These are phyloP conservation scores for Eumeta japonica DNA, from an alignment of 1,140 invertebrate species.

Conservation along the genomic window DNA sequence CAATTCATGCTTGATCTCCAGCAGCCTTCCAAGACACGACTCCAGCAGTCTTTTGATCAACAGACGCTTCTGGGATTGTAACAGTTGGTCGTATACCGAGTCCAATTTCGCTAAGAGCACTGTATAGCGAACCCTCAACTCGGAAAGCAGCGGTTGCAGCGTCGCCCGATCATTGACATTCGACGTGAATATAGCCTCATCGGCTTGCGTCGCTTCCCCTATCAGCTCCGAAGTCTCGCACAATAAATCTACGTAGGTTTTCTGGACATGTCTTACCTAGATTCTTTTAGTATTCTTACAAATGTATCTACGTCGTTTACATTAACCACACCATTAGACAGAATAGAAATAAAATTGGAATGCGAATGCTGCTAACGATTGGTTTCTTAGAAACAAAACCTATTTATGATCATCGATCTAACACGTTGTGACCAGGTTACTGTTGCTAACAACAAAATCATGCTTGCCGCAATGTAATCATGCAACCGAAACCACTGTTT, in stretches of 20 bases:
- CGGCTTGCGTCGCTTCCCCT: slow-evolving; percentile 63
- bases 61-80: slow-evolving; percentile 89
- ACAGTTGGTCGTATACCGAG: slow-evolving; percentile 83
- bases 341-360: too few relatives aligned
- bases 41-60: slow-evolving; percentile 79
- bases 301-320: too few relatives aligned
- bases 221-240: slow-evolving; percentile 62
- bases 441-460: too few relatives aligned
- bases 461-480: too few relatives aligned
- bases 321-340: too few relatives aligned
- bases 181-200: slow-evolving; percentile 63
- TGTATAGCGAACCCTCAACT: slow-evolving; percentile 79
- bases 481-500: too few relatives aligned
- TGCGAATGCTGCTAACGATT: too few relatives aligned
- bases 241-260: slow-evolving; percentile 70
- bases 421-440: too few relatives aligned
- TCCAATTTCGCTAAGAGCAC: slow-evolving; percentile 74
- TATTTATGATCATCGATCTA: too few relatives aligned
- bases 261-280: slow-evolving; percentile 65
- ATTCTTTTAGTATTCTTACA: slow-evolving; percentile 1
- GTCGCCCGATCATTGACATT: slow-evolving; percentile 63
- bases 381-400: too few relatives aligned
- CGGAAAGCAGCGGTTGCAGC: slow-evolving; percentile 59
- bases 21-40: slow-evolving; percentile 72
- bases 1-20: slow-evolving; percentile 81